Percentiles rank a stretch among this genome's conserved stretches.
These are phyloP conservation scores for Planococcus citri DNA, from an alignment of 1,140 invertebrate genomes.

Conservation along the genomic window DNA sequence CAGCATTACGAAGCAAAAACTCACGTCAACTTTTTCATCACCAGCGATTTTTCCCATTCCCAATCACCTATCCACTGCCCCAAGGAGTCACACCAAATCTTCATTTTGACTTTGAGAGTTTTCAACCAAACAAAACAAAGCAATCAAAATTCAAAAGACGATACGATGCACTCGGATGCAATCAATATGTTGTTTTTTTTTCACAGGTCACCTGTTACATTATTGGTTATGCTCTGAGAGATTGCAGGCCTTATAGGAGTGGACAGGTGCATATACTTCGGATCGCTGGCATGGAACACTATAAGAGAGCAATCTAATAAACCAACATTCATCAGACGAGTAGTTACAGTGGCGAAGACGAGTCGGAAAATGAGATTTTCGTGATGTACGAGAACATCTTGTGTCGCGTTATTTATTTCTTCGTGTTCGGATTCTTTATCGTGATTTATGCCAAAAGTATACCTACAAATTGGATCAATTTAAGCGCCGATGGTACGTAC, in stretches of 20 bases:
- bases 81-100: no score
- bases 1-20: no score
- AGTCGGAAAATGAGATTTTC: conserved; percentile 2
- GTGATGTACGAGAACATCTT: not conserved
- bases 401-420: conserved; percentile 1
- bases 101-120: no score
- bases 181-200: not conserved
- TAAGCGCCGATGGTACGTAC: not conserved
- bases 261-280: not conserved
- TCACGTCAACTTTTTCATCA: no score
- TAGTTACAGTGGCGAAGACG: not conserved
- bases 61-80: no score
- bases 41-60: no score
- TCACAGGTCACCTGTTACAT: not conserved
- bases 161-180: not conserved
- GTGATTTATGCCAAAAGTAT: not conserved
- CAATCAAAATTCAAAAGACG: no score
- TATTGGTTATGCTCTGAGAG: not conserved
- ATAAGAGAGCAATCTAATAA: conserved; percentile 7
- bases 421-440: not conserved
- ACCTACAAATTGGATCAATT: not conserved
- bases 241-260: not conserved
- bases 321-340: not conserved
- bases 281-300: not conserved
- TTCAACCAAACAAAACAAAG: no score